Percentiles rank a stretch among this genome's conserved stretches.
Conservation (phyloP, 2,113 vertebrate genomes). For the Hoplias malabaricus region DNA sequence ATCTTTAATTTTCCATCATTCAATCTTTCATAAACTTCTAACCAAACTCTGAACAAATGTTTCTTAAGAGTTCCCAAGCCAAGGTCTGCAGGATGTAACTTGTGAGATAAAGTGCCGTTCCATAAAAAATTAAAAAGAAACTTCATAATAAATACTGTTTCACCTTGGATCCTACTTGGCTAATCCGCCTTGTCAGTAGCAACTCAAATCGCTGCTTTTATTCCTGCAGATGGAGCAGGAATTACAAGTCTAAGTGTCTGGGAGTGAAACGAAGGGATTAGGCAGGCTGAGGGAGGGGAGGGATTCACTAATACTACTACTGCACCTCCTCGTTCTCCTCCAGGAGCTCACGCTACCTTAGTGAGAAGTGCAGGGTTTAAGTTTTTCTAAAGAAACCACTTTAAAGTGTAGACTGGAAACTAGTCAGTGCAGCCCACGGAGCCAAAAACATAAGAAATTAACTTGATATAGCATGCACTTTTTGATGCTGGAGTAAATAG, state of each 20-base stretch:
- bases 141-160: conserved; percentile 55
- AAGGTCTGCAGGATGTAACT: background rate
- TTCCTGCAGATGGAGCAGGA: conserved; percentile 65
- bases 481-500: too few relatives aligned
- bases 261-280: conserved; percentile 70
- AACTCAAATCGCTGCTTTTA: conserved; percentile 69
- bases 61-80: background rate
- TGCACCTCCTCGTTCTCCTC: conserved; percentile 37
- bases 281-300: conserved; percentile 35
- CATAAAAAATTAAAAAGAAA: background rate
- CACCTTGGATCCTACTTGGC: conserved; percentile 62
- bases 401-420: background rate
- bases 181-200: conserved; percentile 67
- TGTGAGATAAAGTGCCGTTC: background rate
- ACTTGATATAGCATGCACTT: too few relatives aligned
- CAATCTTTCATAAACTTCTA: background rate
- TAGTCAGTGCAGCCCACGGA: background rate
- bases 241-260: conserved; percentile 77
- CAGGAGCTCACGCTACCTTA: background rate
- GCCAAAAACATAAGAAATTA: background rate
- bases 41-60: background rate
- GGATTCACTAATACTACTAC: conserved; percentile 21
- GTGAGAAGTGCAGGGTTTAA: background rate
- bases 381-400: background rate
- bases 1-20: background rate